phyloP scores from a whole-genome alignment of 2,113 vertebrate species.

The Panthera tigris region DNA sequence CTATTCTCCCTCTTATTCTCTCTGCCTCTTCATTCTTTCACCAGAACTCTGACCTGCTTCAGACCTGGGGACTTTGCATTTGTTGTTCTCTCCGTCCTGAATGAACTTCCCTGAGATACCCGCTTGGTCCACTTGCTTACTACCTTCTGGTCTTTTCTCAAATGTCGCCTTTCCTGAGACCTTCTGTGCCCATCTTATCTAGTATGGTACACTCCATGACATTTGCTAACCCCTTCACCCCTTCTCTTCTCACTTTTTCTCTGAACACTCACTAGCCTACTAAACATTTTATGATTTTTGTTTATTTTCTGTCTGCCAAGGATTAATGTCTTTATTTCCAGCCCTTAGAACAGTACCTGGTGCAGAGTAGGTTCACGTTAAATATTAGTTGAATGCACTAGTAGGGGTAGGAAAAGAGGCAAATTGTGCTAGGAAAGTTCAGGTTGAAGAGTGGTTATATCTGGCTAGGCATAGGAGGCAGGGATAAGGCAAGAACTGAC shows the following conservation, averaged over 20 bases:
- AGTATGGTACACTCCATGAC: background rate
- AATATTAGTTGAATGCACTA: background rate
- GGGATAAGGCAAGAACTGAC: background rate
- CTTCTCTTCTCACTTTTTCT: background rate
- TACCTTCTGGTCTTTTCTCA: conserved; percentile 16
- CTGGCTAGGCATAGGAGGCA: background rate
- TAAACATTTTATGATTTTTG: background rate
- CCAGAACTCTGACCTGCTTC: background rate
- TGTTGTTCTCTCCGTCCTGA: background rate
- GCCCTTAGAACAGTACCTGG: background rate
- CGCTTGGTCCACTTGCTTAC: background rate
- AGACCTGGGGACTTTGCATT: background rate
- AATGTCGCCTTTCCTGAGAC: background rate
- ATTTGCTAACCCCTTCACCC: background rate
- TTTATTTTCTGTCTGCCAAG: background rate
- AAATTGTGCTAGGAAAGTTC: conserved; percentile 27
- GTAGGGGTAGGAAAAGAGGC: background rate
- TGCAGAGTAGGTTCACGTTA: background rate
- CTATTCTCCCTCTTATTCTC: background rate
- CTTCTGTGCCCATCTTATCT: background rate
- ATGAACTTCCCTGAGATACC: background rate
- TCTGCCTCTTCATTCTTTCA: background rate
- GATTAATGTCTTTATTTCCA: background rate
- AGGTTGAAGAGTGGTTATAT: background rate
- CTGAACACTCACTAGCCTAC: background rate